Evolutionary conservation across 2,888 invertebrate genomes (phyloP), one percentile per base, ranked within the genome.

Genomic region (Lycaena phlaeas): DNA sequence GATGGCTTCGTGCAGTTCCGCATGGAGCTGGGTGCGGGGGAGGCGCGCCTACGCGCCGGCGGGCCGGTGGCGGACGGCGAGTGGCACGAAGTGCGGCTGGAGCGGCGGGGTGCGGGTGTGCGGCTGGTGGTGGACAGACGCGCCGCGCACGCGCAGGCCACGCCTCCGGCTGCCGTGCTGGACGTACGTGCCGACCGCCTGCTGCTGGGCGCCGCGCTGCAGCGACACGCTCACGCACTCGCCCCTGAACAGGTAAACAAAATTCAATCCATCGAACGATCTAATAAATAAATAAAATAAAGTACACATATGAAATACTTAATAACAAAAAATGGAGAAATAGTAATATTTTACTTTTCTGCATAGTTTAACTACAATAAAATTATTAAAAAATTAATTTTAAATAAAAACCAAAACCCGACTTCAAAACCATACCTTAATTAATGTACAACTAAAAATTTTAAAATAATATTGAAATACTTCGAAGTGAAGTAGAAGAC

Each of bases 21-120:
- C 50, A 95, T 96, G 85, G 95, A 98, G 68, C 88, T 97, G 52
- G 98, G 98, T 12, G 92, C 93, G 51, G 98, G 97, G 4, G 93
- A 93, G 71, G 96, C 94, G 26, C 77, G 92, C 40, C 92, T 96
- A 18, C 87, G 92, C 47, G 92, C 94, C 1, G 90, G 68, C 27
- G 74, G 57, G 44, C 56, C 67, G 25, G 79, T 71, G 53, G 64
- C 75, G 36, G 85, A 85, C 67, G 84, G 81, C 46, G 66, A 55
- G 53, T 97, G 53, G 95, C 95, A 72, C 87, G 93, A 38, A 88
- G 92, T 56, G 89, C 92, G 90, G 27, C 78, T 97, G 44, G 94
- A 95, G 68, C 87, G 96, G 15, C 90, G 93, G 53, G 91, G 93
- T 15, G 94, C 92, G 56, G 89, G 87, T 61, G 93, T 93, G 27